These are phyloP conservation scores for Drosophila tani DNA, from an alignment of 1,140 invertebrate genomes.

Conservation along the genomic window DNA sequence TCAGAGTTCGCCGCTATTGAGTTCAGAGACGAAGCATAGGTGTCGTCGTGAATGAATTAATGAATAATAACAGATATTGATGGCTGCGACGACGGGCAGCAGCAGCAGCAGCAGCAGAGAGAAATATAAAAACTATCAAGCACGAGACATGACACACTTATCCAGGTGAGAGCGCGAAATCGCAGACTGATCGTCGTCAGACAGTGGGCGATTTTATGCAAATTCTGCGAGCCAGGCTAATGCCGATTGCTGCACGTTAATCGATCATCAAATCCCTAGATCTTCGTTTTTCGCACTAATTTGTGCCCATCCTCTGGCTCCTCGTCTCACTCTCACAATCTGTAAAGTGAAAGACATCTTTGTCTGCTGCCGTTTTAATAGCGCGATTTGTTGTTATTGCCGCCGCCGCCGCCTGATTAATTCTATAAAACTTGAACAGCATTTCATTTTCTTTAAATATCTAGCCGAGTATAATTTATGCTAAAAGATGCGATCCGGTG, in stretches of 20 bases:
- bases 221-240: conserved; percentile 30
- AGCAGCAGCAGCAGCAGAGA: background rate
- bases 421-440: conserved; percentile 69
- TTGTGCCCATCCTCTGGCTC: background rate
- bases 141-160: conserved; percentile 58
- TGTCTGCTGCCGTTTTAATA: conserved; percentile 57
- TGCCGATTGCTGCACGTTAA: conserved; percentile 54
- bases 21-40: conserved; percentile 49
- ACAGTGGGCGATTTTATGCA: conserved; percentile 69
- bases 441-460: conserved; percentile 78
- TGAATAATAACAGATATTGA: conserved; percentile 66
- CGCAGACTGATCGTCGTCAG: conserved; percentile 65
- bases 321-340: conserved; percentile 1
- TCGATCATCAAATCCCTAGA: conserved; percentile 54
- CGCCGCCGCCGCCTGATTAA: conserved; percentile 54
- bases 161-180: conserved; percentile 20
- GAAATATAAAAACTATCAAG: conserved; percentile 17
- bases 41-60: conserved; percentile 79
- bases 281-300: conserved; percentile 52
- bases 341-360: conserved; percentile 63
- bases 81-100: conserved; percentile 38
- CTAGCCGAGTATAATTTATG: conserved; percentile 73
- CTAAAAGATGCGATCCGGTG: conserved; percentile 75
- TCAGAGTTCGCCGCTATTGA: conserved; percentile 69
- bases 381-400: conserved; percentile 45